Conservation (phyloP, 1,140 invertebrate genomes). For the Aculops lycopersici region DNA sequence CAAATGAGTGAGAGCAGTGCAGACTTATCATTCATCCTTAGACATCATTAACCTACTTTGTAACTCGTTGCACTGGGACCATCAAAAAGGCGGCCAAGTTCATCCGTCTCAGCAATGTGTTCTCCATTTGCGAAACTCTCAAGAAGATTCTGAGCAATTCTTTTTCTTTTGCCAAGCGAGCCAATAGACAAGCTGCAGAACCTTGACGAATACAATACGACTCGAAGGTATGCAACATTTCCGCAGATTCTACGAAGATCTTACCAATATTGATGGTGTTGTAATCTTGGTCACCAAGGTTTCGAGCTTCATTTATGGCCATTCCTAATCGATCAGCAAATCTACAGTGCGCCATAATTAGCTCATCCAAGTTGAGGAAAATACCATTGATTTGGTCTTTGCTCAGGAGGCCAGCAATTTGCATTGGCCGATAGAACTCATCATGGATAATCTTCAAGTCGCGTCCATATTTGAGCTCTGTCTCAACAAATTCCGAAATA, state of each 20-base stretch:
- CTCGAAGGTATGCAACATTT: constrained; percentile 72
- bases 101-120: constrained; percentile 60
- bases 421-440: constrained; percentile 72
- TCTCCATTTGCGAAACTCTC: constrained; percentile 81
- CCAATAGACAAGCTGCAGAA: constrained; percentile 47
- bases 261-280: constrained; percentile 59
- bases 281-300: constrained; percentile 38
- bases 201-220: constrained; percentile 57
- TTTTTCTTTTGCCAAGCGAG: constrained; percentile 73
- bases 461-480: constrained; percentile 32
- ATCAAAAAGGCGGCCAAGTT: constrained; percentile 85
- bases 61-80: constrained; percentile 24
- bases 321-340: constrained; percentile 53
- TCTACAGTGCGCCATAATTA: constrained; percentile 52
- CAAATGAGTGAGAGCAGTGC: background rate
- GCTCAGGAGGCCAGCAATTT: constrained; percentile 36
- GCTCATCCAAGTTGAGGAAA: constrained; percentile 69
- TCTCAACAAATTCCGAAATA: constrained; percentile 75
- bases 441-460: constrained; percentile 18
- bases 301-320: constrained; percentile 45
- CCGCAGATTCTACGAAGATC: constrained; percentile 54
- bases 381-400: constrained; percentile 36
- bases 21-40: background rate
- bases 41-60: constrained; percentile 20
- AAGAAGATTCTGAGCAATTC: constrained; percentile 72